Percentiles rank a stretch among this genome's conserved stretches.
Conservation (phyloP, 2,113 vertebrate genomes). For the Centrocercus urophasianus region DNA sequence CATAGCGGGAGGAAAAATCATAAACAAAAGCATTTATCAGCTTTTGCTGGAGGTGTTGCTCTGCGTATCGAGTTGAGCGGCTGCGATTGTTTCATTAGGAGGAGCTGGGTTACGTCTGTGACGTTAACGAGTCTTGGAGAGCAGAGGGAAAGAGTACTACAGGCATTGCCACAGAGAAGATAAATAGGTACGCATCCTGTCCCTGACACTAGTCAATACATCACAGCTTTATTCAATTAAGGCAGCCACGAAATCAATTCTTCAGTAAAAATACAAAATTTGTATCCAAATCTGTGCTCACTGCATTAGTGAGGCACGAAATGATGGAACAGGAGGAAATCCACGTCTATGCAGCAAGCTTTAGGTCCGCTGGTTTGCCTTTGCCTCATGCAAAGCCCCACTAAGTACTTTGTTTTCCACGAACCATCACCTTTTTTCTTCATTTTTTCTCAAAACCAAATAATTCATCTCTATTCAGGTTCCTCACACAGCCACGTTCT, state of each 20-base stretch:
- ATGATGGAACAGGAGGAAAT: rapidly evolving
- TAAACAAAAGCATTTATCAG: constrained; percentile 46
- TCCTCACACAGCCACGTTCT: background rate
- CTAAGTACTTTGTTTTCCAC: background rate
- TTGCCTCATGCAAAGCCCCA: background rate
- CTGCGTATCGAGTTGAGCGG: constrained; percentile 2
- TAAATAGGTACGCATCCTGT: constrained; percentile 39
- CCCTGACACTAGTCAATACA: constrained; percentile 55
- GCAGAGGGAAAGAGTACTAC: background rate
- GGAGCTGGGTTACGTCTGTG: background rate
- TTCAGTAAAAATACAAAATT: constrained; percentile 22
- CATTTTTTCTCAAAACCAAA: background rate
- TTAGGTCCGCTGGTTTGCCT: background rate
- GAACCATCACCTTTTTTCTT: background rate
- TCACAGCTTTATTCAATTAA: constrained; percentile 56
- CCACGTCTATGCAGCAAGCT: background rate
- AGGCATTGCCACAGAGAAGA: constrained; percentile 7
- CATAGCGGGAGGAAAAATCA: background rate
- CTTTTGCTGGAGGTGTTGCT: constrained; percentile 46
- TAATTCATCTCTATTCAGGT: background rate
- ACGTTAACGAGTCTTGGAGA: background rate
- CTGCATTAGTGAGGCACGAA: rapidly evolving
- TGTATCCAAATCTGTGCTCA: background rate
- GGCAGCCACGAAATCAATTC: constrained; percentile 52
- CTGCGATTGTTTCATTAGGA: constrained; percentile 53